Evolutionary conservation across 1,140 invertebrate species (phyloP), one percentile per base, ranked within the genome.

Genomic region (Diorhabda carinulata): DNA sequence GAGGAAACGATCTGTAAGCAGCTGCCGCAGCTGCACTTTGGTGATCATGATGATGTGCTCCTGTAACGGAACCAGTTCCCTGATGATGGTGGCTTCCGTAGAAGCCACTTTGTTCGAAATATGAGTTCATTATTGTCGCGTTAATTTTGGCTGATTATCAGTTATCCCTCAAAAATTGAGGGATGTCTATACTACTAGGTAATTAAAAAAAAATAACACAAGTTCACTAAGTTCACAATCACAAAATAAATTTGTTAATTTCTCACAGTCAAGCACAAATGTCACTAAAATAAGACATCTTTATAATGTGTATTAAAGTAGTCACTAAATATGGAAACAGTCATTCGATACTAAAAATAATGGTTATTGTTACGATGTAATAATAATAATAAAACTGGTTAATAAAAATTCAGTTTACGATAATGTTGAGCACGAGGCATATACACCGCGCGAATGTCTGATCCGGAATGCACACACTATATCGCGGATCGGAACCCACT

Each of bases 51-150:
- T 92, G 90, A 72, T 88, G 88, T 5, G 88, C 86, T 56, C 88
- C 88, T 10, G 88, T 86, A 58, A 87, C 86, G 73, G 84, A 82
- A 65, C 84, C 82, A 61, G 86, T 84, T 71, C 88, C 85, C 78
- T 91, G 89, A 79, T 93, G 91, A 76, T 92, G 91, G 82, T 94
- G 93, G 75, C 91, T 88, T 69, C 93, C 93, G 84, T 96, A 96
- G 86, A 96, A 96, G 82, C 93, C 93, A 82, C 91, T 90, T 85
- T 95, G 94, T 84, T 96, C 94, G 82, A 96, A 97, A 83, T 96
- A 96, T 79, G 93, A 95, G 89, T 96, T 96, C 94, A 96, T 96
- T 85, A 84, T 87, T 73, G 76, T 74, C 56, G 78, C 75, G 74
- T 78, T 79, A 78, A 79, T 80, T 78, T 77, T 80, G 77, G 65